phyloP scores from a whole-genome alignment of 2,888 invertebrate genomes.

The Diabrotica balteata region DNA sequence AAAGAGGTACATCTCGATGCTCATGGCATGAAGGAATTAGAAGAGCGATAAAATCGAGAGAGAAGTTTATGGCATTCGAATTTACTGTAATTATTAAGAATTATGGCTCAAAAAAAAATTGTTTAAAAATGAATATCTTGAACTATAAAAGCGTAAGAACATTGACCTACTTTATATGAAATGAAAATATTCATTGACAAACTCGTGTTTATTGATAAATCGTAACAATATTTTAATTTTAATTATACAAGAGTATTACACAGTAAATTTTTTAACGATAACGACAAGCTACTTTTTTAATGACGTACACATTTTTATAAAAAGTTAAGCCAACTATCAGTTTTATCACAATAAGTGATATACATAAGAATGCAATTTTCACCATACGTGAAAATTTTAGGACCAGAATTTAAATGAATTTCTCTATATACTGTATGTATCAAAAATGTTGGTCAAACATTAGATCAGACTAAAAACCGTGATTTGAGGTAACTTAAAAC shows the following conservation, averaged over 20 bases:
- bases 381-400: background rate
- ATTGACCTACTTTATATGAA: too few relatives aligned
- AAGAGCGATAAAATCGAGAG: too few relatives aligned
- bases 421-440: background rate
- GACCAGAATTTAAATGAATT: constrained; percentile 4
- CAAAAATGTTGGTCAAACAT: background rate
- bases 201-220: background rate
- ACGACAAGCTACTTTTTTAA: background rate
- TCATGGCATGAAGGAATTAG: too few relatives aligned
- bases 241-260: background rate
- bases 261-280: background rate
- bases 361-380: constrained; percentile 10
- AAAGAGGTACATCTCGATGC: too few relatives aligned
- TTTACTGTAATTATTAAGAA: too few relatives aligned
- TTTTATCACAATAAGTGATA: constrained; percentile 26
- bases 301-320: constrained; percentile 1
- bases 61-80: too few relatives aligned
- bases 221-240: background rate
- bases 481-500: too few relatives aligned
- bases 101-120: too few relatives aligned
- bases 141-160: too few relatives aligned
- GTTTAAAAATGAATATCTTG: too few relatives aligned
- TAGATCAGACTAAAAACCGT: too few relatives aligned
- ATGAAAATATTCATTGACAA: too few relatives aligned
- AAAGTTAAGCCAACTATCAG: constrained; percentile 21